Evolutionary conservation across 2,888 invertebrate species (phyloP), one percentile per base, ranked within the genome.

Genomic region (Troilus luridus): DNA sequence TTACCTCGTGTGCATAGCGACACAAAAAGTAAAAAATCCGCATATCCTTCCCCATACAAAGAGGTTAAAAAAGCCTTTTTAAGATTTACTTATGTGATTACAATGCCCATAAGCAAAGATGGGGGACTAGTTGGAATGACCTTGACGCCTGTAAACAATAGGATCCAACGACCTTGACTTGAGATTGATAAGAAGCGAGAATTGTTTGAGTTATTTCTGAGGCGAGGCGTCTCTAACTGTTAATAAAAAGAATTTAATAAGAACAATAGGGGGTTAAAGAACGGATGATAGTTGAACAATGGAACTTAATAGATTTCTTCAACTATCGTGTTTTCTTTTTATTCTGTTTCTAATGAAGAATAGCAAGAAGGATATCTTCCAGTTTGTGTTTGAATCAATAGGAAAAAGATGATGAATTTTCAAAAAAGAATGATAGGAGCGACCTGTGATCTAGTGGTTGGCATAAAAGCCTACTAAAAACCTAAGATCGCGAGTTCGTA

Each of bases 201-300:
- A 77, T 77, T 77, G 72, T 77, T 77, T 77, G 72, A 77, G 72
- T 77, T 77, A 77, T 77, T 77, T 77, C 72, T 41, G 72, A 41
- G 17, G 12, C 72, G 72, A 72, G 72, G 72, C 72, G 72, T 27
- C 41, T 27, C 72, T 77, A 77, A 77, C 41, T 41, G 27, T 77
- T 77, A 77, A 77, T 77, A 77, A 77, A 77, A 77, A 77, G 27
- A 77, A 77, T 77, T 41, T 17, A 77, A 77, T 41, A 77, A 41
- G 72, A 41, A 77, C 72, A 77, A 77, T 77, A 77, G 72, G 72
- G 72, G 72, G 72, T 77, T 77, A 77, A 77, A 77, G 72, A 77
- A 77, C 72, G 27, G 41, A 77, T 77, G 72, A 77, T 77, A 77
- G 72, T 41, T 41, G 17, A 77, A 77, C 72, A 77, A 77, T 77